These are phyloP conservation scores for Calameuta pallipes DNA, from an alignment of 2,888 invertebrate genomes.

Conservation along the genomic window DNA sequence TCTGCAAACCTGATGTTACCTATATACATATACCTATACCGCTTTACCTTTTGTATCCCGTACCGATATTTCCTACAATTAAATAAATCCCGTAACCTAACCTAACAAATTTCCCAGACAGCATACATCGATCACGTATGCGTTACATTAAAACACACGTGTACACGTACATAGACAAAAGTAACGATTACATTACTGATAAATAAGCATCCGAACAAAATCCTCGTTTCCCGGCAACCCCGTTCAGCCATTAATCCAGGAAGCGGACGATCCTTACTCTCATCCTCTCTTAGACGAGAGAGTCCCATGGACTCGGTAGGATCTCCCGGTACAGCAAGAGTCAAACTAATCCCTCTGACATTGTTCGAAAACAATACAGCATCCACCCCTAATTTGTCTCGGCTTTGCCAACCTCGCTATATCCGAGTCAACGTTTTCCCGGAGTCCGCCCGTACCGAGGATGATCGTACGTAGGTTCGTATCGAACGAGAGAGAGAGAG, in stretches of 20 bases:
- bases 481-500: not conserved
- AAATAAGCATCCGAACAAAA: not conserved
- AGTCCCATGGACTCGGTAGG: not conserved
- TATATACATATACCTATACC: not conserved
- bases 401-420: constrained; percentile 25
- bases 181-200: not conserved
- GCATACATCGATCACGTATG: not conserved
- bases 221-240: constrained; percentile 5
- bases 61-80: not conserved
- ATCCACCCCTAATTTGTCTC: constrained; percentile 43
- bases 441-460: not conserved
- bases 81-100: not conserved
- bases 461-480: not conserved
- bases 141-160: not conserved
- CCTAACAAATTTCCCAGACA: not conserved
- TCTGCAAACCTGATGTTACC: not conserved
- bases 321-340: not conserved
- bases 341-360: constrained; percentile 51
- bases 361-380: constrained; percentile 53
- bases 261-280: constrained; percentile 4
- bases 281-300: not conserved
- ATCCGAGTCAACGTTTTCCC: constrained; percentile 2
- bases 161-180: not conserved
- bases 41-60: not conserved
- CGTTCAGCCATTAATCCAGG: constrained; percentile 7